Conservation (phyloP, 23 tunicate genomes). For the Clavelina lepadiformis region DNA sequence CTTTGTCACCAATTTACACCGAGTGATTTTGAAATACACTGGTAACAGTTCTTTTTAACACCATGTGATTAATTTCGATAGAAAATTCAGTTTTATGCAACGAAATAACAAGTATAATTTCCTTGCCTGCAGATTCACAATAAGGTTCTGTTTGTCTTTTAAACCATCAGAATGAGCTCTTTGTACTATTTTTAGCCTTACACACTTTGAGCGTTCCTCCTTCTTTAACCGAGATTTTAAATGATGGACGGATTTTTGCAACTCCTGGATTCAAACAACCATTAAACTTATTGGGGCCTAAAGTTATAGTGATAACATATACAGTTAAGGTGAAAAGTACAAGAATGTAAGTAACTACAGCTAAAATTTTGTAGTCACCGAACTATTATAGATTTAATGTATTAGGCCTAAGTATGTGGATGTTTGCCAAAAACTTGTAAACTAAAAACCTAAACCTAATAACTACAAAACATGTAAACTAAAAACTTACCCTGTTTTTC, state of each 20-base stretch:
- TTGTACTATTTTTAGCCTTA: constrained; percentile 49
- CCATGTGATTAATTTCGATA: no score
- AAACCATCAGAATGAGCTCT: constrained; percentile 58
- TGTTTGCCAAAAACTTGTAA: no score
- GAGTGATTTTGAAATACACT: background rate
- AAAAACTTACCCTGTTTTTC: constrained; percentile 19
- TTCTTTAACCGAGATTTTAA: constrained; percentile 23
- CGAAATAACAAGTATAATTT: background rate
- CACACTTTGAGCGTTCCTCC: constrained; percentile 35
- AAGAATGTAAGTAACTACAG: no score
- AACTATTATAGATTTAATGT: no score
- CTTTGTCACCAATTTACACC: background rate
- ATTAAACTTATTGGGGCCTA: no score
- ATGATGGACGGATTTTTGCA: constrained; percentile 28
- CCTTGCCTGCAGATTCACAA: constrained; percentile 60
- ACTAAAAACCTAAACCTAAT: no score
- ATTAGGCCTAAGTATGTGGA: no score
- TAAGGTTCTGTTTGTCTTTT: constrained; percentile 69
- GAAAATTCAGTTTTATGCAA: background rate
- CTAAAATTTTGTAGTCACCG: no score
- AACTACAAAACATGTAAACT: no score
- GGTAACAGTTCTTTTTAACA: background rate
- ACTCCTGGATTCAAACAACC: constrained; percentile 13
- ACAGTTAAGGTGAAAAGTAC: no score
- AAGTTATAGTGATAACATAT: no score